Percentiles rank a stretch among this genome's conserved stretches.
phyloP scores from a whole-genome alignment of 2,113 vertebrate species.

The Hassar affinis region DNA sequence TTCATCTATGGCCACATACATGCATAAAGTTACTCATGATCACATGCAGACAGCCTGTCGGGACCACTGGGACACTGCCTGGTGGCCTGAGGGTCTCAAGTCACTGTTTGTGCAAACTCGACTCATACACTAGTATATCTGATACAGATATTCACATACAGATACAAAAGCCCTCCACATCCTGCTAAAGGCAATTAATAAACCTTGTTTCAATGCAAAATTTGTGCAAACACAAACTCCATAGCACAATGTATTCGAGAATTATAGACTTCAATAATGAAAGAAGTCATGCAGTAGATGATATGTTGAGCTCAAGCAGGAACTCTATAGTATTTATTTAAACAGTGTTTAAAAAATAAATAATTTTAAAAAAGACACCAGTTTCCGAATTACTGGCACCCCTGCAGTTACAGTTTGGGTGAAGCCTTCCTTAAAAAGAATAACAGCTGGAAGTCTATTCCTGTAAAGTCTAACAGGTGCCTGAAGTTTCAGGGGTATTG shows the following conservation, averaged over 20 bases:
- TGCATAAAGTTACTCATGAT: too few relatives aligned
- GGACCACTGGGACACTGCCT: too few relatives aligned
- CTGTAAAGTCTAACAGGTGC: background rate
- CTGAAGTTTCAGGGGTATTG: background rate
- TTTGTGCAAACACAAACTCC: background rate
- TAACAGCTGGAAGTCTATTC: background rate
- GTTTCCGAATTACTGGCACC: background rate
- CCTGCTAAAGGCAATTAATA: background rate
- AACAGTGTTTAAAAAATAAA: too few relatives aligned
- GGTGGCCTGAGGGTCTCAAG: too few relatives aligned
- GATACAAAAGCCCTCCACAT: background rate
- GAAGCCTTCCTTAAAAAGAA: background rate
- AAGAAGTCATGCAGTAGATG: background rate
- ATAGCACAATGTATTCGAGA: background rate
- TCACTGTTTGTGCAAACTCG: too few relatives aligned
- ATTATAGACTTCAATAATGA: background rate
- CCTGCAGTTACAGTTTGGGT: background rate
- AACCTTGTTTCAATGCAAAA: background rate
- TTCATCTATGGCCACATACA: too few relatives aligned
- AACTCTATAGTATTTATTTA: background rate
- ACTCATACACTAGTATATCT: too few relatives aligned
- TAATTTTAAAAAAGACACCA: too few relatives aligned
- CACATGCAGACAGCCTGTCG: too few relatives aligned
- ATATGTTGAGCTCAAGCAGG: background rate
- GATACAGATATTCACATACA: background rate